Conservation (phyloP, 2,888 invertebrate species). For the Lasioglossum oenotherae region DNA sequence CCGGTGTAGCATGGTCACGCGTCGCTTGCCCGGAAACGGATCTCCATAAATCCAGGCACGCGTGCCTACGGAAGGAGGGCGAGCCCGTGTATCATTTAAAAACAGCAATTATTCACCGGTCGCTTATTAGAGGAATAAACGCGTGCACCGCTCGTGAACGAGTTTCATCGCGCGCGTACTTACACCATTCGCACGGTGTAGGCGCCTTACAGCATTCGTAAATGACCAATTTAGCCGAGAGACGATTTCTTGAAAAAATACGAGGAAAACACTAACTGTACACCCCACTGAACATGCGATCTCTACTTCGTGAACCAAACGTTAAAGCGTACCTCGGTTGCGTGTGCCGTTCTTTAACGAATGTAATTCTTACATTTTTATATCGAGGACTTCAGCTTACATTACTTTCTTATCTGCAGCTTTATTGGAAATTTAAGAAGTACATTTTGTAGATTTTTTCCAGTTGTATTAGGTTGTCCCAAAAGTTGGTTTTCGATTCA, state of each 20-base stretch:
- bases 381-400: too few relatives aligned
- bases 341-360: too few relatives aligned
- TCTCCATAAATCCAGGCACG: slow-evolving; percentile 67
- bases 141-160: slow-evolving; percentile 16
- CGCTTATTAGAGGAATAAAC: slow-evolving; percentile 42
- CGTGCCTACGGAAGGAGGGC: slow-evolving; percentile 69
- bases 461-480: too few relatives aligned
- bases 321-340: too few relatives aligned
- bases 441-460: too few relatives aligned
- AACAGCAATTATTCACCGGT: slow-evolving; percentile 63
- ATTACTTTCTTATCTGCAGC: too few relatives aligned
- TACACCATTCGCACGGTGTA: neutral
- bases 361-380: too few relatives aligned
- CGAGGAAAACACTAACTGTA: neutral
- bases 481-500: too few relatives aligned
- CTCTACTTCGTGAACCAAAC: neutral
- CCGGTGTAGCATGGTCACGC: slow-evolving; percentile 70
- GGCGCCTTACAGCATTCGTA: too few relatives aligned
- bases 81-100: slow-evolving; percentile 62
- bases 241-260: neutral
- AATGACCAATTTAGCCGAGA: slow-evolving; percentile 8
- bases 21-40: slow-evolving; percentile 76
- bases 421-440: too few relatives aligned
- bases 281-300: neutral
- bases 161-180: neutral